These are phyloP conservation scores for Thumatha senex DNA, from an alignment of 2,888 invertebrate species.

Conservation along the genomic window DNA sequence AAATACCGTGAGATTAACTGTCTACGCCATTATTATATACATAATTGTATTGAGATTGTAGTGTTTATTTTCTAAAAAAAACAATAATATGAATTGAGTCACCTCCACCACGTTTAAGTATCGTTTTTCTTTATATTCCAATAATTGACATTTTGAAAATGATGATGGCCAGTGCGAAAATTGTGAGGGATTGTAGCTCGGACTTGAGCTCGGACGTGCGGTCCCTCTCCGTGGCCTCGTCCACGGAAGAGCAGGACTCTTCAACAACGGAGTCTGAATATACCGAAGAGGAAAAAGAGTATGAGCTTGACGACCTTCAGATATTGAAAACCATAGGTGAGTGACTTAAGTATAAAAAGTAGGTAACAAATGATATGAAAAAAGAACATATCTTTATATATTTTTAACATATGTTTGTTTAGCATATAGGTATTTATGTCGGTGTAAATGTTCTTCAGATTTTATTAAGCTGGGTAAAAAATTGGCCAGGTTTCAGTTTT, in stretches of 20 bases:
- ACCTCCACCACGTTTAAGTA: slow-evolving; percentile 11
- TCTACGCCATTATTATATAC: slow-evolving; percentile 1
- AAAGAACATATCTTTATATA: no score
- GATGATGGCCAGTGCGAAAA: slow-evolving; percentile 83
- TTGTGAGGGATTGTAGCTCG: slow-evolving; percentile 80
- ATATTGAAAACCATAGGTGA: slow-evolving; percentile 95
- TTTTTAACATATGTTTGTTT: no score
- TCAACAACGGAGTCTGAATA: slow-evolving; percentile 82
- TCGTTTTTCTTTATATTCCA: slow-evolving; percentile 6
- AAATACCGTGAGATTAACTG: background rate
- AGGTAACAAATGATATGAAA: no score
- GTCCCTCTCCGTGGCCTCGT: slow-evolving; percentile 78
- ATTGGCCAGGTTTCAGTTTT: slow-evolving; percentile 4
- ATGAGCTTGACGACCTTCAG: slow-evolving; percentile 91
- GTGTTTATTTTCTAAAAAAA: slow-evolving; percentile 28
- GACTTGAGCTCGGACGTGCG: slow-evolving; percentile 78
- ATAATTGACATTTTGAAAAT: slow-evolving; percentile 48
- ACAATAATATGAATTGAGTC: slow-evolving; percentile 39
- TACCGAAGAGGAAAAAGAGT: slow-evolving; percentile 85
- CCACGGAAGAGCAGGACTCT: slow-evolving; percentile 81
- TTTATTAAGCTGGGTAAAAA: no score
- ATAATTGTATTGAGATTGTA: slow-evolving; percentile 6
- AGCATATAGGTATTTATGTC: no score
- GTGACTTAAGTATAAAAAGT: slow-evolving; percentile 52
- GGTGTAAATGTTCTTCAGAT: no score